Conservation (phyloP, 2,888 invertebrate genomes). For the Thymelicus sylvestris region DNA sequence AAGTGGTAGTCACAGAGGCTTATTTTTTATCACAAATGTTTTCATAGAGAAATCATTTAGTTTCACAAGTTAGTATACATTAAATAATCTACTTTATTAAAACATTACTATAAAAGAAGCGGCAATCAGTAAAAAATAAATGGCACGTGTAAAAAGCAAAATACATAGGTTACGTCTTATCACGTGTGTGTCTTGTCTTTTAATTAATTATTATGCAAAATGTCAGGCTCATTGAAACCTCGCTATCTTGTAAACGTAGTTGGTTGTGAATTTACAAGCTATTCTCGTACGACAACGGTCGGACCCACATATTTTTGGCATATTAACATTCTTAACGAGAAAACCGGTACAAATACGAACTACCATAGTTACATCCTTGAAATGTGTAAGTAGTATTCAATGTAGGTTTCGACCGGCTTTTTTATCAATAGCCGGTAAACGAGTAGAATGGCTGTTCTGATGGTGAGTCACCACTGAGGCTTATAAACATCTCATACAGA, state of each 20-base stretch:
- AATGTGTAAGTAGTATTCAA: slow-evolving; percentile 23
- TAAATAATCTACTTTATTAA: no score
- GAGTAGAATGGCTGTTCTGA: background rate
- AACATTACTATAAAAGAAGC: no score
- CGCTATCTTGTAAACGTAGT: slow-evolving; percentile 16
- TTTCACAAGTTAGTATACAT: no score
- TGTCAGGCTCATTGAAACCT: background rate
- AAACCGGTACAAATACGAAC: slow-evolving; percentile 50
- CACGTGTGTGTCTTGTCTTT: background rate
- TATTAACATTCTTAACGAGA: slow-evolving; percentile 60
- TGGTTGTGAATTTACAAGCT: slow-evolving; percentile 39
- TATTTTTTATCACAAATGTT: no score
- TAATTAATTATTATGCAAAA: slow-evolving; percentile 9
- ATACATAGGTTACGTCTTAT: no score
- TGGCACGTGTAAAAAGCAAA: no score
- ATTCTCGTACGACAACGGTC: slow-evolving; percentile 54
- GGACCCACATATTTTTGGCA: slow-evolving; percentile 58
- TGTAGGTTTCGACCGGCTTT: slow-evolving; percentile 5
- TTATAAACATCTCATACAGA: no score
- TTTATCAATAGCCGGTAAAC: background rate
- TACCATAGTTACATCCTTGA: slow-evolving; percentile 36
- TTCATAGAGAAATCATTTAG: no score
- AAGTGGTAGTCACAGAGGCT: no score
- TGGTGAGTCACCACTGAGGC: no score
- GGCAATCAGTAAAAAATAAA: no score